Evolutionary conservation across 1,140 invertebrate species (phyloP).

Genomic region (Camponotus floridanus): DNA sequence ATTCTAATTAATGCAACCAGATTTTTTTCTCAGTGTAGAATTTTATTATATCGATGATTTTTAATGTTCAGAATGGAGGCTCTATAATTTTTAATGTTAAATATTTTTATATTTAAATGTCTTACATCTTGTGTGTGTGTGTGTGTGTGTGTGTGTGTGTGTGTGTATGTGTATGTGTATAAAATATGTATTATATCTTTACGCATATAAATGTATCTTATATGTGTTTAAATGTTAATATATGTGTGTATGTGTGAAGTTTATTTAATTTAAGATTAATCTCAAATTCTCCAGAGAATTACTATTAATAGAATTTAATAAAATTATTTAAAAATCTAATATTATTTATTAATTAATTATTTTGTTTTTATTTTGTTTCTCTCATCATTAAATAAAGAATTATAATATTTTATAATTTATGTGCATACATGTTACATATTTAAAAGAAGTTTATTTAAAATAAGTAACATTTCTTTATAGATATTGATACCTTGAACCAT

Average conservation of each 20-base stretch:
- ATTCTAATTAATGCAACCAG: too few relatives aligned
- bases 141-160: neutral
- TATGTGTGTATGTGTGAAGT: neutral
- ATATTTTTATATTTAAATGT: too few relatives aligned
- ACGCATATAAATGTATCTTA: too few relatives aligned
- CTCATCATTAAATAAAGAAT: neutral
- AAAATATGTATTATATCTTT: neutral
- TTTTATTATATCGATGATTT: too few relatives aligned
- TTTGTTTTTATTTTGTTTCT: neutral
- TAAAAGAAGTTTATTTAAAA: neutral
- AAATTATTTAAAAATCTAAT: neutral
- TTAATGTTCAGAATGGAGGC: too few relatives aligned
- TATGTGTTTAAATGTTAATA: too few relatives aligned
- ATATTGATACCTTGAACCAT: conserved; percentile 69
- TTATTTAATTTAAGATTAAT: conserved; percentile 3
- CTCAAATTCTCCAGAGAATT: neutral
- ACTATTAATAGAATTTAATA: neutral
- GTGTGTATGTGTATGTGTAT: too few relatives aligned
- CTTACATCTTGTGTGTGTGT: neutral
- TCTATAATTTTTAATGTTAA: neutral
- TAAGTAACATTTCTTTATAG: neutral
- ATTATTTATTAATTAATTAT: neutral
- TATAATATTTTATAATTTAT: neutral
- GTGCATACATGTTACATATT: neutral
- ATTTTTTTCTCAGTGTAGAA: too few relatives aligned